Base-by-base conservation (phyloP, 2,888 invertebrate genomes). In the Mesorhabditis sp. region DNA sequence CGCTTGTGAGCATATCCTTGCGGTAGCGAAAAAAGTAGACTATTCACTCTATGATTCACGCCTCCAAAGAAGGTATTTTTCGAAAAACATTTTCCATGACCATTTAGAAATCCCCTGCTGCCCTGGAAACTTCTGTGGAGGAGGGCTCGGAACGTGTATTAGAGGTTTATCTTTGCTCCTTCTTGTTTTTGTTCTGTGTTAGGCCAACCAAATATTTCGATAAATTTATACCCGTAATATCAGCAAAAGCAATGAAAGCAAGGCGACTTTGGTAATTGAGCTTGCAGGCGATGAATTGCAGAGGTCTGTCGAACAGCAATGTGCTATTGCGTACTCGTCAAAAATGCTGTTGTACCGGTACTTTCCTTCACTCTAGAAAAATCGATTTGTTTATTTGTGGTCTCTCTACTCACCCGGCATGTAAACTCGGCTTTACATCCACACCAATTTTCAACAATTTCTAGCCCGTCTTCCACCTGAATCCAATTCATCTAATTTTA, bases 1-100 rank as follows among this genome's bases (percentile, higher is more conserved):
- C 45, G 73, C 74, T 13, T 74, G 78, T n/a, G 83, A 84, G 50
- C 72, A 79, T 70, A 69, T 81, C 41, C 62, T 82, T 4, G 65
- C 69, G 15, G 71, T 71, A 4, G 43, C 78, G 10, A 67, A 75
- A 58, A 77, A 76, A 69, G 72, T 68, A 7, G 63, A 28, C 63
- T 50, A 50, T 50, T 50, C n/a, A 50, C n/a, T 50, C 7, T 50
- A 13, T 50, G 58, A 50, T n/a, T 13, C 7, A 50, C 7, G n/a
- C 10, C n/a, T 50, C 7, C 58, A 50, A 50, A 50, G 58, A n/a
- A 50, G 58, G 58, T 50, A 10, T n/a, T 10, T 50, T 50, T n/a
- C n/a, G 7, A 13, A 50, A 50, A 13, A 50, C 1, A 13, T 50
- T 50, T n/a, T 13, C 1, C 58, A 10, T 50, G 1, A 2, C 7